Conservation (phyloP, 2,113 vertebrate species). For the Hiodon tergisus region DNA sequence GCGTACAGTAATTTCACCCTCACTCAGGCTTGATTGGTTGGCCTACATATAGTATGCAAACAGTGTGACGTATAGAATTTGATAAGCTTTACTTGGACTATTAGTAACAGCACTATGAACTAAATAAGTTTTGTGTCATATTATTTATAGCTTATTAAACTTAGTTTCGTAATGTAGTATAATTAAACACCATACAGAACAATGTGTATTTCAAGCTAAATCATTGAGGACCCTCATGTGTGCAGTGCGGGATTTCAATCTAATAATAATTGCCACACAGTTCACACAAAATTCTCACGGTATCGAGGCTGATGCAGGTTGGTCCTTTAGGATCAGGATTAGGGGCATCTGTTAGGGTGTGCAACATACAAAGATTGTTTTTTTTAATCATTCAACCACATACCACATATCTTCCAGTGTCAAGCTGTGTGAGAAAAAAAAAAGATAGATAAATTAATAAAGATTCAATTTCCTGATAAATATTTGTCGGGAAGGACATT, state of each 20-base stretch:
- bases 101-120: slow-evolving; percentile 36
- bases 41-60: slow-evolving; percentile 35
- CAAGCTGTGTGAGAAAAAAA: no score
- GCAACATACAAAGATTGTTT: no score
- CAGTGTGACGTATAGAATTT: slow-evolving; percentile 9
- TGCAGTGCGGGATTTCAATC: no score
- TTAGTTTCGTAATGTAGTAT: background rate
- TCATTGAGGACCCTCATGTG: background rate
- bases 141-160: background rate
- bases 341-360: no score
- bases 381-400: no score
- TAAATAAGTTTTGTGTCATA: slow-evolving; percentile 2
- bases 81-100: slow-evolving; percentile 25
- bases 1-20: slow-evolving; percentile 37
- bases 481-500: no score
- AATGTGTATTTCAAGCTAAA: background rate
- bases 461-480: no score
- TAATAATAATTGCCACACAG: background rate
- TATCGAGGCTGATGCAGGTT: no score
- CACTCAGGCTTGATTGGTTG: slow-evolving; percentile 30
- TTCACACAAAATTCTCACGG: slow-evolving; percentile 3
- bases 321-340: no score
- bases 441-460: no score
- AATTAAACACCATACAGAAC: background rate
- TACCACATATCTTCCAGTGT: no score